Evolutionary conservation across 2,888 invertebrate species (phyloP).

Genomic region (Agriopis leucophaearia): DNA sequence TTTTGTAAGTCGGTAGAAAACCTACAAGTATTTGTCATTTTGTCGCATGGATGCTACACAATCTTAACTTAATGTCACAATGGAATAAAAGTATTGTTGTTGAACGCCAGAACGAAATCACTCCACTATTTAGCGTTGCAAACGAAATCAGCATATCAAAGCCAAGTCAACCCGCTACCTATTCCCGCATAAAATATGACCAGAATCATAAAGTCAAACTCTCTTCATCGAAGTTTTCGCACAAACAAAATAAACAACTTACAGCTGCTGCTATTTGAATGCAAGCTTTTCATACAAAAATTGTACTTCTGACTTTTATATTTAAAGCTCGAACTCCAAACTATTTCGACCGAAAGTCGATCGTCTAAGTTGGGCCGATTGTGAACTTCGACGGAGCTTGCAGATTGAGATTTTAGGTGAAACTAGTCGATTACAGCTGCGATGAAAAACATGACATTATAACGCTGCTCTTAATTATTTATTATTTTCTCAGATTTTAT

Average conservation of each 20-base stretch:
- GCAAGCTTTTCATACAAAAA: constrained; percentile 52
- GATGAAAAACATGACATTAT: no score
- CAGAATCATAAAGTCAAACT: constrained; percentile 29
- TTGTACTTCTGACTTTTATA: constrained; percentile 54
- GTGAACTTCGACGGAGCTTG: not conserved
- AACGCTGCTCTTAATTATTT: not conserved
- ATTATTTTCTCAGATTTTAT: not conserved
- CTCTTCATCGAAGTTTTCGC: constrained; percentile 28
- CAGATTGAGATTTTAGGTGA: not conserved
- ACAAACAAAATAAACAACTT: constrained; percentile 34
- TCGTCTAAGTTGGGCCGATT: constrained; percentile 1
- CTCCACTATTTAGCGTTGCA: not conserved
- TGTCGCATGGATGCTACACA: no score
- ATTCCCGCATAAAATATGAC: constrained; percentile 8
- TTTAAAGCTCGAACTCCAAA: constrained; percentile 47
- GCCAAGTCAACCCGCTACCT: not conserved
- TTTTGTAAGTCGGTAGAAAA: no score
- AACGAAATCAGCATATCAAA: not conserved
- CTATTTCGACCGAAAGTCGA: constrained; percentile 50
- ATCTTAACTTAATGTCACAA: no score
- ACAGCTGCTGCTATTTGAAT: constrained; percentile 42
- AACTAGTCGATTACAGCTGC: not conserved
- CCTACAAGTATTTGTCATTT: no score
- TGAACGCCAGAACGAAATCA: not conserved
- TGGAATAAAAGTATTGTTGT: not conserved